phyloP scores from a whole-genome alignment of 2,888 invertebrate species.

The Uropetala carovei region DNA sequence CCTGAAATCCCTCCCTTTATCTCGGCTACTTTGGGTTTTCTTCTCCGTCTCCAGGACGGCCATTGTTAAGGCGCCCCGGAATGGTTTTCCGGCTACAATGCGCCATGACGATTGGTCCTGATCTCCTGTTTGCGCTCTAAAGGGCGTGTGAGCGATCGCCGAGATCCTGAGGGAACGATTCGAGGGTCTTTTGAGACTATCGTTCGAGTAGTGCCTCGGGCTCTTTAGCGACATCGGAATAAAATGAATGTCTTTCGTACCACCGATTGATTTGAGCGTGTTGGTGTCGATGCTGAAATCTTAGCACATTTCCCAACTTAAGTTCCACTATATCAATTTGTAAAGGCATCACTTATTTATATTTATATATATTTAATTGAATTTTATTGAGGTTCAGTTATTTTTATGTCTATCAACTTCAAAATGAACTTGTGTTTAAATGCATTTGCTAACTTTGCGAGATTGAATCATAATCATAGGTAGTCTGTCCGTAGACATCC shows the following conservation, averaged over 20 bases:
- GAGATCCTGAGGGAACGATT: background rate
- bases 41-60: background rate
- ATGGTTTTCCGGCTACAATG: constrained; percentile 58
- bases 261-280: background rate
- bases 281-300: no score
- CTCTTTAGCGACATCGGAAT: background rate
- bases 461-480: no score
- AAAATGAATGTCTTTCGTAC: background rate
- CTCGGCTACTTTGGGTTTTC: background rate
- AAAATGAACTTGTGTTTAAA: no score
- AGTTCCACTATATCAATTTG: no score
- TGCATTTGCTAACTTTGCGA: no score
- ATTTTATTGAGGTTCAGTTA: no score
- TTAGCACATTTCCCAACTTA: no score
- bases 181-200: background rate
- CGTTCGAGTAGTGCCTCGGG: background rate
- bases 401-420: no score
- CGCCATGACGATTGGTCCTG: constrained; percentile 44
- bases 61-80: constrained; percentile 54
- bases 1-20: background rate
- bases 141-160: background rate
- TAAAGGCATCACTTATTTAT: no score
- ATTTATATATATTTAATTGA: no score
- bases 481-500: no score
- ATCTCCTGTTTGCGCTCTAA: constrained; percentile 38